Evolutionary conservation across 2,797 vertebrate genomes (phyloP).

Genomic region (Kryptopterus vitreolus): DNA sequence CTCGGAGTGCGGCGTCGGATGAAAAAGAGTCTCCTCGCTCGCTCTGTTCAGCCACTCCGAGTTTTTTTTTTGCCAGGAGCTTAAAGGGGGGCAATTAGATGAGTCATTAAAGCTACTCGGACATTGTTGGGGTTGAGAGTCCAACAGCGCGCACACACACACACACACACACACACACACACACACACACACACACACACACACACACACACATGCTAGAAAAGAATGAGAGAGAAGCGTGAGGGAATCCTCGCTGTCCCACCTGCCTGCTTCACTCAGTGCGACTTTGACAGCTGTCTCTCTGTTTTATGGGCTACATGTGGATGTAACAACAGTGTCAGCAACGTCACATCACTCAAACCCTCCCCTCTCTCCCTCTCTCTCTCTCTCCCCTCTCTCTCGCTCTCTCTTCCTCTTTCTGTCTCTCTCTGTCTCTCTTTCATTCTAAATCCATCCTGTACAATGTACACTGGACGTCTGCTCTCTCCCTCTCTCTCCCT

Average conservation of each 20-base stretch:
- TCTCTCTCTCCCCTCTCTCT: not conserved
- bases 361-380: too few relatives aligned
- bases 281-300: slow-evolving; percentile 79
- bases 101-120: slow-evolving; percentile 36
- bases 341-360: slow-evolving; percentile 21
- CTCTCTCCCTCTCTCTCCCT: too few relatives aligned
- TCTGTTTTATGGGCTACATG: slow-evolving; percentile 62
- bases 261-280: slow-evolving; percentile 88
- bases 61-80: slow-evolving; percentile 30
- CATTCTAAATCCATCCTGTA: not conserved
- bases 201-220: not conserved
- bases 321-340: slow-evolving; percentile 22
- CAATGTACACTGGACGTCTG: not conserved
- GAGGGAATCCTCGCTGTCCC: slow-evolving; percentile 61
- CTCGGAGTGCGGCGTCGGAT: not conserved
- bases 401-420: not conserved
- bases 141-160: not conserved
- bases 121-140: slow-evolving; percentile 13
- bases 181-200: not conserved
- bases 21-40: slow-evolving; percentile 9
- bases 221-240: not conserved
- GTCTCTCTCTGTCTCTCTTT: not conserved
- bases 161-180: not conserved
- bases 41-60: not conserved
- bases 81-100: slow-evolving; percentile 39